These are phyloP conservation scores for Hepsetus odoe DNA, from an alignment of 2,113 vertebrate species.

Conservation along the genomic window DNA sequence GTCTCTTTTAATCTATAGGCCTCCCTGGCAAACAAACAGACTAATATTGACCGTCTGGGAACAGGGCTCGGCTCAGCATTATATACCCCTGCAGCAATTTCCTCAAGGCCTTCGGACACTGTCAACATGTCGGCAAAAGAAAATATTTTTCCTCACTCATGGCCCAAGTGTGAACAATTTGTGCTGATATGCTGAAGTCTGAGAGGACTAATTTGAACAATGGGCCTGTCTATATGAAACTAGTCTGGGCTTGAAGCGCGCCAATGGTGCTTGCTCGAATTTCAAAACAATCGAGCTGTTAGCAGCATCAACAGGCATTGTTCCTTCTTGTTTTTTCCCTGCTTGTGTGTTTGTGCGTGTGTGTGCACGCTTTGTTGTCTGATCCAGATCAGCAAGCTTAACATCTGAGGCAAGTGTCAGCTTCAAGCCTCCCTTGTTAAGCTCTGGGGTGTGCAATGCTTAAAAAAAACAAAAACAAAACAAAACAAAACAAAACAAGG, in stretches of 20 bases:
- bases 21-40: constrained; percentile 70
- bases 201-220: constrained; percentile 36
- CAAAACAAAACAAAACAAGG: constrained; percentile 66
- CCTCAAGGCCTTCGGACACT: constrained; percentile 49
- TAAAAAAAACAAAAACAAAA: constrained; percentile 65
- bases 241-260: not conserved
- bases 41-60: constrained; percentile 78
- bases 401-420: constrained; percentile 11
- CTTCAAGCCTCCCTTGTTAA: constrained; percentile 2
- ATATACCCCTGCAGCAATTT: constrained; percentile 52
- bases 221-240: constrained; percentile 12
- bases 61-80: constrained; percentile 53
- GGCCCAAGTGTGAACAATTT: constrained; percentile 41
- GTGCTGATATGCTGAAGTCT: constrained; percentile 26
- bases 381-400: constrained; percentile 38
- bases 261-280: not conserved
- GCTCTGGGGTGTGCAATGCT: constrained; percentile 10
- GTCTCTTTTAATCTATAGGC: constrained; percentile 70
- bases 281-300: constrained; percentile 11
- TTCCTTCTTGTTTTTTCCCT: constrained; percentile 8
- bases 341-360: constrained; percentile 8
- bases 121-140: constrained; percentile 49
- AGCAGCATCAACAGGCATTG: constrained; percentile 2
- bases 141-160: constrained; percentile 45
- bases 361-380: constrained; percentile 10